phyloP scores from a whole-genome alignment of 2,888 invertebrate genomes.

The Epinotia brunnichana region DNA sequence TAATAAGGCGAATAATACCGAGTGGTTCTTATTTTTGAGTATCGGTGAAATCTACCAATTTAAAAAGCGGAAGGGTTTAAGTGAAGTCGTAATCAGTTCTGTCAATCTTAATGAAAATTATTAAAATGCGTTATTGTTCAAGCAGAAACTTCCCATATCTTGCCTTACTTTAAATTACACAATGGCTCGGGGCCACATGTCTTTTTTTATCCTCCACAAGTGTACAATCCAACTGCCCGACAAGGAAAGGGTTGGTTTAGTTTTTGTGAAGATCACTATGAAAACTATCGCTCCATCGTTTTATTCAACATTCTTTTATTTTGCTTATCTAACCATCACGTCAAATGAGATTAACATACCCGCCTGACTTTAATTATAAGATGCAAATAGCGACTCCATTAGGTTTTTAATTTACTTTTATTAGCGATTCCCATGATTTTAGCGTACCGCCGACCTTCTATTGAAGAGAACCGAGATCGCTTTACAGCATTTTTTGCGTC shows the following conservation, averaged over 20 bases:
- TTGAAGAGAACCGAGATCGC: conserved; percentile 69
- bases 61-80: conserved; percentile 62
- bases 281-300: conserved; percentile 74
- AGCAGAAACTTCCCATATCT: conserved; percentile 74
- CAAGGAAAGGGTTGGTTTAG: conserved; percentile 76
- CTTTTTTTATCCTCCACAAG: conserved; percentile 72
- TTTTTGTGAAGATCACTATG: conserved; percentile 61
- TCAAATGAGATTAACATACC: conserved; percentile 61
- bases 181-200: conserved; percentile 70
- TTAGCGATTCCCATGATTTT: conserved; percentile 63
- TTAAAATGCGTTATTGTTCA: conserved; percentile 80
- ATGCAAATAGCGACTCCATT: conserved; percentile 38
- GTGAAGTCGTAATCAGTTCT: conserved; percentile 69
- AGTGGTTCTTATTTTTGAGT: conserved; percentile 29
- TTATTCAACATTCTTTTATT: conserved; percentile 59
- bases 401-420: conserved; percentile 51
- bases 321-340: conserved; percentile 59
- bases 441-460: conserved; percentile 59
- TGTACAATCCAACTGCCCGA: conserved; percentile 71
- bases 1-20: conserved; percentile 11
- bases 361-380: conserved; percentile 45
- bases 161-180: conserved; percentile 72
- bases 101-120: conserved; percentile 82
- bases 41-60: conserved; percentile 53
- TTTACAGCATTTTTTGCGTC: conserved; percentile 73